phyloP scores from a whole-genome alignment of 2,888 invertebrate species.

The Bellardia bayeri region DNA sequence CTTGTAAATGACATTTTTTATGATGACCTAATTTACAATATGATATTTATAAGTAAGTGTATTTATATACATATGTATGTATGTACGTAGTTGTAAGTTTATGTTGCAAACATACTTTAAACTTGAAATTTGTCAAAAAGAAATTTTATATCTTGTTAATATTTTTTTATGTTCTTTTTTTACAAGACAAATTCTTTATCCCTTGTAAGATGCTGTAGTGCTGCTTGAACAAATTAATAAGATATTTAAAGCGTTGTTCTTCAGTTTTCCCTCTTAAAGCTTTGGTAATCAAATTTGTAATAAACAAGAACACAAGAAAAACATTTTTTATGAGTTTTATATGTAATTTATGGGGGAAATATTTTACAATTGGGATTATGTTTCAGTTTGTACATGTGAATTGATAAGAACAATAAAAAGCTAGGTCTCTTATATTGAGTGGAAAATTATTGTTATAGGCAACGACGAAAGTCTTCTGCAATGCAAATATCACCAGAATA shows the following conservation, averaged over 20 bases:
- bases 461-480: neutral
- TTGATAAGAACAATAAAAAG: neutral
- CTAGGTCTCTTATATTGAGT: neutral
- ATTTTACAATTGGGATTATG: neutral
- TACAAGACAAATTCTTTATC: neutral
- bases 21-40: neutral
- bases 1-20: neutral
- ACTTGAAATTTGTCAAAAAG: neutral
- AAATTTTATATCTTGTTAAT: constrained; percentile 27
- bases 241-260: constrained; percentile 11
- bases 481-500: no score
- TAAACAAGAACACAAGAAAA: neutral
- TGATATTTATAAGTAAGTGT: neutral
- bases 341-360: neutral
- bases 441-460: neutral
- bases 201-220: constrained; percentile 5
- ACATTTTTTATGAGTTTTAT: neutral
- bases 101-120: neutral
- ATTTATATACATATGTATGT: neutral
- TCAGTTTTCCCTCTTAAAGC: neutral
- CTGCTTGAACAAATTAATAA: constrained; percentile 45
- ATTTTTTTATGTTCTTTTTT: neutral
- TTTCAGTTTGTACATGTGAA: neutral
- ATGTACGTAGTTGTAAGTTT: neutral
- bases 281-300: neutral